Evolutionary conservation across 1,140 invertebrate genomes (phyloP).

Genomic region (Battus philenor): DNA sequence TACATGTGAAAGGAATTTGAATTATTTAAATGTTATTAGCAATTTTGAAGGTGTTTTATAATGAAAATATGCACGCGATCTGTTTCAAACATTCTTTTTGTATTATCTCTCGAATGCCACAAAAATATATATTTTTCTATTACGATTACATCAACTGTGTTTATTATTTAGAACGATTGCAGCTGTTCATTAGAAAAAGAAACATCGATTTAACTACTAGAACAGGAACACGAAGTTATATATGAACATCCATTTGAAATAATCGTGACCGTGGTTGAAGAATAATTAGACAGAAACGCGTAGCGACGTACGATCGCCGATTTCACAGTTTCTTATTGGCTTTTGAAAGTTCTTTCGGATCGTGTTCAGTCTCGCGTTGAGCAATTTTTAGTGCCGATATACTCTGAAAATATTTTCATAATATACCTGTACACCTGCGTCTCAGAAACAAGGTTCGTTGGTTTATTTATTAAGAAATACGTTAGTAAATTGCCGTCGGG

Average conservation of each 20-base stretch:
- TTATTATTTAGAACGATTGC: conserved; percentile 20
- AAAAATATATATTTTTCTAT: background rate
- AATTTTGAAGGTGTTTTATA: background rate
- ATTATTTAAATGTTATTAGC: background rate
- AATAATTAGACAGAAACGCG: conserved; percentile 57
- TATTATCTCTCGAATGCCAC: no score
- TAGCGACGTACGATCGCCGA: conserved; percentile 37
- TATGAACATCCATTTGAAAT: conserved; percentile 42
- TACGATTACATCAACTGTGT: background rate
- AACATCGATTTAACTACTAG: conserved; percentile 29
- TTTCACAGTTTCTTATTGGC: conserved; percentile 62
- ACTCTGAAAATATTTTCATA: conserved; percentile 29
- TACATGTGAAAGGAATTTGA: background rate
- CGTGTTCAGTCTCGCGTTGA: conserved; percentile 32
- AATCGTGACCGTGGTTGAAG: conserved; percentile 57
- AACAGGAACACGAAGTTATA: conserved; percentile 27
- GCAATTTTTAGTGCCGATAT: conserved; percentile 29
- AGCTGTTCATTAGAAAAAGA: conserved; percentile 26
- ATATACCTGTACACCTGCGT: conserved; percentile 30
- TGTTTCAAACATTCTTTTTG: background rate
- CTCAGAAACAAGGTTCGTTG: conserved; percentile 24
- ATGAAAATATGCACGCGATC: background rate
- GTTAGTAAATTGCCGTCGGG: conserved; percentile 30
- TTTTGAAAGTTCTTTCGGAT: conserved; percentile 62
- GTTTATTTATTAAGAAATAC: conserved; percentile 37